These are phyloP conservation scores for Chunga burmeisteri DNA, from an alignment of 2,113 vertebrate species.

Conservation along the genomic window DNA sequence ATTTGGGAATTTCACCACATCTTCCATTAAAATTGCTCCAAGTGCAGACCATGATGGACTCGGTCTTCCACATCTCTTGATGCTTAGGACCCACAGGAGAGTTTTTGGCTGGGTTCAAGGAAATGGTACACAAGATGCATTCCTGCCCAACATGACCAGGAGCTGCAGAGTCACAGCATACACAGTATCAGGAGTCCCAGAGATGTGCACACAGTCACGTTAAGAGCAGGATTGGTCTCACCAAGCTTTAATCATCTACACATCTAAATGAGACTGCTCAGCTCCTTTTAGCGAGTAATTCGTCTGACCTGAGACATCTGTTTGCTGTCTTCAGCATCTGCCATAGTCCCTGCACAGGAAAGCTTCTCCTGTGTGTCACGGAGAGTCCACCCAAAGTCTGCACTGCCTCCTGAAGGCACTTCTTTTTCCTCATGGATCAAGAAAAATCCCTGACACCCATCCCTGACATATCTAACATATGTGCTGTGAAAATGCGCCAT, in stretches of 20 bases:
- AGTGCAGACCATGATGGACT: background rate
- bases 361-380: background rate
- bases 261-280: background rate
- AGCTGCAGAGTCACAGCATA: background rate
- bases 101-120: background rate
- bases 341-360: background rate
- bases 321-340: background rate
- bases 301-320: background rate
- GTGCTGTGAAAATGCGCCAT: background rate
- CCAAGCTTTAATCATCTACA: background rate
- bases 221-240: background rate
- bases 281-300: background rate
- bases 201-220: background rate
- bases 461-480: background rate
- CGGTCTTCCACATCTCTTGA: background rate
- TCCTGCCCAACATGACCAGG: background rate
- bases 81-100: background rate
- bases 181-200: background rate
- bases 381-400: background rate
- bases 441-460: background rate
- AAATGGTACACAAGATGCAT: background rate
- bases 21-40: background rate
- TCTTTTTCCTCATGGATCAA: background rate
- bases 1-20: background rate
- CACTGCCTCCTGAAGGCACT: background rate